These are phyloP conservation scores for Nemurella pictetii DNA, from an alignment of 2,888 invertebrate genomes.

Conservation along the genomic window DNA sequence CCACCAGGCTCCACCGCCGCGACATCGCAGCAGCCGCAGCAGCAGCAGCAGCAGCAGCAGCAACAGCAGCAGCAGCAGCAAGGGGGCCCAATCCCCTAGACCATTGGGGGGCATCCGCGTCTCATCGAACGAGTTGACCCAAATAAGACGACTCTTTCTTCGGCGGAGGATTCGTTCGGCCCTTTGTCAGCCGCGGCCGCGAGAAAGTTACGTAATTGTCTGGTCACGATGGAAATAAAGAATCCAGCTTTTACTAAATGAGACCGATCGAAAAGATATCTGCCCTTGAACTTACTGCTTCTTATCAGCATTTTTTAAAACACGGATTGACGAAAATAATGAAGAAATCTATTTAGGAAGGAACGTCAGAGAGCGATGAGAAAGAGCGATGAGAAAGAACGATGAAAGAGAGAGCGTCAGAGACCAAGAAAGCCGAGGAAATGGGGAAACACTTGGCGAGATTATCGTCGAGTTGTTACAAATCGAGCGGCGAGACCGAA, in stretches of 20 bases:
- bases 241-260: not conserved
- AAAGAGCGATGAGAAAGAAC: no score
- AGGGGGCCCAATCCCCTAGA: no score
- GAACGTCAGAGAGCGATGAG: not conserved
- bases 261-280: not conserved
- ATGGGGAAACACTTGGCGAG: no score
- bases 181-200: not conserved
- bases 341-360: not conserved
- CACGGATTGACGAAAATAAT: not conserved
- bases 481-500: no score
- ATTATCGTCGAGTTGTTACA: no score
- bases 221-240: not conserved
- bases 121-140: no score
- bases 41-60: no score
- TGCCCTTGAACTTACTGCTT: not conserved
- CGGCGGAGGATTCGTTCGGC: not conserved
- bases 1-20: not conserved
- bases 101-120: no score
- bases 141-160: not conserved
- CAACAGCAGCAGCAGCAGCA: no score
- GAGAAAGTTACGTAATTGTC: constrained; percentile 16
- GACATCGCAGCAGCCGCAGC: no score
- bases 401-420: no score
- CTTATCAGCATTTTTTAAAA: not conserved
- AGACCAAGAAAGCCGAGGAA: no score